Percentiles rank a stretch among this genome's conserved stretches.
Evolutionary conservation across 2,888 invertebrate species (phyloP).

Genomic region (Micoletzkya japonica): DNA sequence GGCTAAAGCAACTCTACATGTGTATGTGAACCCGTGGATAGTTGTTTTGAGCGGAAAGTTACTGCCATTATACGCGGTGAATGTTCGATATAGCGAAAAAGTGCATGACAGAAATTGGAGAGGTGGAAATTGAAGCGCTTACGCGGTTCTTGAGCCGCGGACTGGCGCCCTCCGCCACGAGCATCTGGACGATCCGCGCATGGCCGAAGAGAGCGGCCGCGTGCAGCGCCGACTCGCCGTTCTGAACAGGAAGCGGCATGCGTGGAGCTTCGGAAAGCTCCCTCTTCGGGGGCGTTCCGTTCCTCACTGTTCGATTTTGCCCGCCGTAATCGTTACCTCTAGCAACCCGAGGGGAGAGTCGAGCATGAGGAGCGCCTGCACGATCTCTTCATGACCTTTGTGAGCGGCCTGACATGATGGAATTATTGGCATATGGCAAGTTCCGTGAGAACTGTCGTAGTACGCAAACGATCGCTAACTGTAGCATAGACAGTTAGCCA

Average conservation of each 20-base stretch:
- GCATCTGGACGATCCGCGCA: slow-evolving; percentile 77
- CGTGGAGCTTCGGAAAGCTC: too few species aligned
- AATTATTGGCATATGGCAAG: too few species aligned
- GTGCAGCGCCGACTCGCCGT: slow-evolving; percentile 87
- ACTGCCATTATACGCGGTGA: background rate
- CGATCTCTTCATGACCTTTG: slow-evolving; percentile 88
- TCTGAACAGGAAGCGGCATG: slow-evolving; percentile 75
- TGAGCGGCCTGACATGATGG: slow-evolving; percentile 71
- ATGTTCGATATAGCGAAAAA: too few species aligned
- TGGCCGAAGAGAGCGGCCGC: slow-evolving; percentile 88
- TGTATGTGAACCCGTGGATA: background rate
- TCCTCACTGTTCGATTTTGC: too few species aligned
- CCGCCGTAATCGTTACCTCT: slow-evolving; percentile 25
- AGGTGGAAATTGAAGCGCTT: background rate
- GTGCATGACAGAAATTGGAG: too few species aligned
- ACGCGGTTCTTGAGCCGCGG: slow-evolving; percentile 76
- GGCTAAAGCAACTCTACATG: too few species aligned
- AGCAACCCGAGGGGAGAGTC: slow-evolving; percentile 31
- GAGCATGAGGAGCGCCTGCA: slow-evolving; percentile 74
- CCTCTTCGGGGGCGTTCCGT: too few species aligned
- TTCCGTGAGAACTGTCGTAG: too few species aligned
- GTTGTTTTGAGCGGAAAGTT: background rate
- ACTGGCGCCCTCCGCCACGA: slow-evolving; percentile 76
- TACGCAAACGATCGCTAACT: too few species aligned
- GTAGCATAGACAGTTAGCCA: too few species aligned